Evolutionary conservation across 2,113 vertebrate species (phyloP), one percentile per base, ranked within the genome.

Genomic region (Glaucidium brasilianum): DNA sequence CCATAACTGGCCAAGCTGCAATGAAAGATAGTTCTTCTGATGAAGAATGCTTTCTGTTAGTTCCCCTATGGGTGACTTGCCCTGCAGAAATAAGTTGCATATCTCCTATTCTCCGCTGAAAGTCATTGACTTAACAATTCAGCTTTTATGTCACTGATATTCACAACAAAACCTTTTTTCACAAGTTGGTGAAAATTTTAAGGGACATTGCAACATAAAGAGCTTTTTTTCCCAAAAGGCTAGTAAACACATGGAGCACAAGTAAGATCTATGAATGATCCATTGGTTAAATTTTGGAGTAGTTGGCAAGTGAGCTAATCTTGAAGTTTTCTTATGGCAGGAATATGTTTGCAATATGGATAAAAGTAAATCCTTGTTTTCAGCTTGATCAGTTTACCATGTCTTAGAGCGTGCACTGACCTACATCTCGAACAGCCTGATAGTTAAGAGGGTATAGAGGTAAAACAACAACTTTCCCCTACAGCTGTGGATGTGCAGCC

Each of bases 391-490:
- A 43, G 6, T 11, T 81, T n/a, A 50, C 18, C 41, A 17, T 5
- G n/a, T 45, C 63, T 43, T 23, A 37, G 45, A 62, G n/a, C 27
- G 34, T 20, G 45, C 20, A 10, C 13, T 10, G 15, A 52, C 39
- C 81, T 49, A 7, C 15, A 52, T 6, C 35, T 80, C n/a, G 3
- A 62, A 52, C 25, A 56, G 25, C 15, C 39, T 47, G 32, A 35
- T 4, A 11, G 3, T 23, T 58, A 45, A 23, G 2, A 22, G 26
- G 6, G 8, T 3, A 11, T 0, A 50, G 32, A 67, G 17, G 8
- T 32, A 66, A 81, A 85, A 66, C 37, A 68, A 3, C 26, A 72
- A 15, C 23, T 64, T 78, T 11, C 9, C 34, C 41, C 14, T 47
- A 9, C 14, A 72, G 29, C 56, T 75, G 25, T n/a, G 66, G 5